Conservation (phyloP, 2,113 vertebrate genomes). For the Triplophysa siluroides region DNA sequence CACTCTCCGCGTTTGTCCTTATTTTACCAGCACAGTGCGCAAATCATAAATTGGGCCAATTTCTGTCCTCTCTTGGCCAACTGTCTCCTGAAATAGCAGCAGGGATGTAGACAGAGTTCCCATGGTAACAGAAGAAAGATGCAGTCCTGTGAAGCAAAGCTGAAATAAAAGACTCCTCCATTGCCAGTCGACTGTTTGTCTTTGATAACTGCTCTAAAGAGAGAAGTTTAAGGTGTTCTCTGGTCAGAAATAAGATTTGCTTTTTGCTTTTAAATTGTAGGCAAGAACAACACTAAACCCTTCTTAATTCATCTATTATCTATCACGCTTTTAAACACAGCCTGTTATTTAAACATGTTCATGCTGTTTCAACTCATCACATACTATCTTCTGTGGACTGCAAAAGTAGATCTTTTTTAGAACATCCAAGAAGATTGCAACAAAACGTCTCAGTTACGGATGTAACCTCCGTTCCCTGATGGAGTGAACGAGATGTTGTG, state of each 20-base stretch:
- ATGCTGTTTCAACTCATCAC: too few relatives aligned
- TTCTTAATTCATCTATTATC: too few relatives aligned
- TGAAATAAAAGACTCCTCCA: constrained; percentile 48
- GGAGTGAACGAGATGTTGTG: too few relatives aligned
- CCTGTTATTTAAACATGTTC: too few relatives aligned
- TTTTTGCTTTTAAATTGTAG: constrained; percentile 71
- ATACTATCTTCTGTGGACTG: too few relatives aligned
- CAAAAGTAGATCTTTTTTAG: too few relatives aligned
- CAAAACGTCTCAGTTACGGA: too few relatives aligned
- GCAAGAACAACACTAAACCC: constrained; percentile 20
- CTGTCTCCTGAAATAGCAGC: constrained; percentile 51
- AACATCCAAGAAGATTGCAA: too few relatives aligned
- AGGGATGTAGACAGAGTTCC: constrained; percentile 44
- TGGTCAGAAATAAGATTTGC: constrained; percentile 57
- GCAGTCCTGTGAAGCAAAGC: constrained; percentile 58
- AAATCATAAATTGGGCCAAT: constrained; percentile 54
- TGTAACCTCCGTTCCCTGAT: too few relatives aligned
- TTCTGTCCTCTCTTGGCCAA: constrained; percentile 55
- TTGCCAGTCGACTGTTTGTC: constrained; percentile 62
- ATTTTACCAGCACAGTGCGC: constrained; percentile 34
- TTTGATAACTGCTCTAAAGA: constrained; percentile 68
- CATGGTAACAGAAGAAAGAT: constrained; percentile 57
- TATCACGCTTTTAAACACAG: too few relatives aligned
- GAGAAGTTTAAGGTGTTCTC: constrained; percentile 64
- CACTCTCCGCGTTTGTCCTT: constrained; percentile 19